These are phyloP conservation scores for Ailurus styani DNA, from an alignment of 2,113 vertebrate species.

Conservation along the genomic window DNA sequence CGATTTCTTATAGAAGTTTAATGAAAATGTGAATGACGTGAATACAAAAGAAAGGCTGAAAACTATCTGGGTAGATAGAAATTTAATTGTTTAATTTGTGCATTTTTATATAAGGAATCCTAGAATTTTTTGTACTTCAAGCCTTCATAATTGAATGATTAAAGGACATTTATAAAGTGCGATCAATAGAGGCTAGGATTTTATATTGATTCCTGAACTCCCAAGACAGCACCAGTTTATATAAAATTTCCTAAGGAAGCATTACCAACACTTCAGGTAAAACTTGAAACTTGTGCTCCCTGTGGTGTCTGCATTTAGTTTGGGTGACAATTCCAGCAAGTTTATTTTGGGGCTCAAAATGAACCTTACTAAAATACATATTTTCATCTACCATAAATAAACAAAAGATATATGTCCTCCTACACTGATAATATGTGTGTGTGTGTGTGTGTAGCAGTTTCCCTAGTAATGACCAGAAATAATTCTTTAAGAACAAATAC, in stretches of 20 bases:
- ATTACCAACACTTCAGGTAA: not conserved
- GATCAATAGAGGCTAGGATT: not conserved
- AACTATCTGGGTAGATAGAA: not conserved
- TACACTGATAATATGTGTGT: not conserved
- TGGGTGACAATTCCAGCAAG: not conserved
- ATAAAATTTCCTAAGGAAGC: not conserved
- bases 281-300: not conserved
- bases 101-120: not conserved
- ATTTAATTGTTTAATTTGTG: not conserved
- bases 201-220: not conserved
- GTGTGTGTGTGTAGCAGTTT: not conserved
- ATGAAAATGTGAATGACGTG: not conserved
- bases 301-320: not conserved
- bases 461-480: not conserved
- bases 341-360: not conserved
- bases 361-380: not conserved
- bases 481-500: not conserved
- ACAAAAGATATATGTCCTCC: not conserved
- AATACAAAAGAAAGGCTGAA: not conserved
- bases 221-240: not conserved
- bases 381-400: not conserved
- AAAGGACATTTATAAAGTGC: not conserved
- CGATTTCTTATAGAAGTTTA: not conserved
- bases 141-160: not conserved
- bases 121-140: not conserved